Evolutionary conservation across 2,797 vertebrate genomes (phyloP).

Genomic region (Clangula hyemalis): DNA sequence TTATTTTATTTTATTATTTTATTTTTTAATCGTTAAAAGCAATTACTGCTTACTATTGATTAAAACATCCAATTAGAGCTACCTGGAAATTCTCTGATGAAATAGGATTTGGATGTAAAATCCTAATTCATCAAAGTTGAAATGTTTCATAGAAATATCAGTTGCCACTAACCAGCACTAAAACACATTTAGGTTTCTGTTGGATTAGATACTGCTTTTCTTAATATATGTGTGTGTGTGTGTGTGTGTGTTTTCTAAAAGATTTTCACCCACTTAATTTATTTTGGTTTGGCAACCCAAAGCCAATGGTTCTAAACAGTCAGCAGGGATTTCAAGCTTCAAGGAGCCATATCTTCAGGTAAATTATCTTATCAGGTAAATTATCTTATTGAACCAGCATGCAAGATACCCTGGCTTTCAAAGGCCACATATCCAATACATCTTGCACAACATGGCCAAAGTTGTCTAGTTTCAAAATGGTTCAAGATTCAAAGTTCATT

Average conservation of each 20-base stretch:
- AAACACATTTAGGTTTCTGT: background rate
- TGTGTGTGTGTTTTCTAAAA: background rate
- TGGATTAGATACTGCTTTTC: background rate
- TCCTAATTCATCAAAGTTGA: background rate
- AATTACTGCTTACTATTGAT: background rate
- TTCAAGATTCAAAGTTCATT: background rate
- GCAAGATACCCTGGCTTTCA: background rate
- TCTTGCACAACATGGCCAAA: background rate
- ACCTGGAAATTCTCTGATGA: background rate
- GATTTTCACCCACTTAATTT: background rate
- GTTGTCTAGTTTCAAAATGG: no score
- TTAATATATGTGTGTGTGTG: background rate
- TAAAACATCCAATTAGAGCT: background rate
- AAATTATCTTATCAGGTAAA: background rate
- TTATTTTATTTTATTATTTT: background rate
- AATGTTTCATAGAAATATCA: background rate
- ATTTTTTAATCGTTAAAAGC: background rate
- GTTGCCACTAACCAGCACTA: background rate
- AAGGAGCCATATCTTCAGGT: background rate
- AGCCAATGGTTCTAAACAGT: background rate
- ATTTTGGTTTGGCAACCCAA: background rate
- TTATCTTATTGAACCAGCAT: accelerated
- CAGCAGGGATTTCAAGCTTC: background rate
- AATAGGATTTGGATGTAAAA: background rate
- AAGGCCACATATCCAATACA: background rate